These are phyloP conservation scores for Toxotes lorentzi DNA, from an alignment of 2,797 vertebrate genomes.

Conservation along the genomic window DNA sequence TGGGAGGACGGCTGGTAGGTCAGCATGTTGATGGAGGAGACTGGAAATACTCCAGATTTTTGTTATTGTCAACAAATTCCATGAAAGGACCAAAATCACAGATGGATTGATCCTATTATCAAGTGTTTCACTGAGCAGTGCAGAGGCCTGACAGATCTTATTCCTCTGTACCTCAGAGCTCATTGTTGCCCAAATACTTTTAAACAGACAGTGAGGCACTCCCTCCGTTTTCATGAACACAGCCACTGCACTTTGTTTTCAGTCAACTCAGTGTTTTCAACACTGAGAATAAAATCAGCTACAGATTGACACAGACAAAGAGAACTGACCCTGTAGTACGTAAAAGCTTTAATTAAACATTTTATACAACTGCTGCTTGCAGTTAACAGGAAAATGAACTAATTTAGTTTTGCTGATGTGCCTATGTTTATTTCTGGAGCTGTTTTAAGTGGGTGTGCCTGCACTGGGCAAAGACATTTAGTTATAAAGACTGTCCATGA, in stretches of 20 bases:
- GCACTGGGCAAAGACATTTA: neutral
- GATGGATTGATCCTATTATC: neutral
- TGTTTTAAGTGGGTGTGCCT: no score
- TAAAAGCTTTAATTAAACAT: neutral
- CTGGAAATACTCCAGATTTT: neutral
- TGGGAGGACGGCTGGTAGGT: neutral
- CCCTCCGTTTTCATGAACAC: neutral
- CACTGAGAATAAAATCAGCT: no score
- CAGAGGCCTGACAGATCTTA: neutral
- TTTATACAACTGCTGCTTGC: neutral
- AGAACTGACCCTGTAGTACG: neutral
- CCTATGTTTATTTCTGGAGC: neutral
- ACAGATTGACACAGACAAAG: no score
- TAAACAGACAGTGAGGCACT: neutral
- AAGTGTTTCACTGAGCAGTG: neutral
- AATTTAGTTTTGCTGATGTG: neutral
- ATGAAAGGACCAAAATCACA: neutral
- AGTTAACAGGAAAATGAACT: neutral
- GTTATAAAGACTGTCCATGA: neutral
- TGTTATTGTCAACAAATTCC: conserved; percentile 11
- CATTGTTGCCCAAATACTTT: neutral
- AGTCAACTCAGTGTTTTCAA: no score
- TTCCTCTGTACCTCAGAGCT: neutral
- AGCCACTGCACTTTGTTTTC: neutral
- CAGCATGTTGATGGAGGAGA: neutral